Percentiles rank a stretch among this genome's conserved stretches.
Evolutionary conservation across 1,140 invertebrate species (phyloP).

Genomic region (Caenorhabditis elegans): DNA sequence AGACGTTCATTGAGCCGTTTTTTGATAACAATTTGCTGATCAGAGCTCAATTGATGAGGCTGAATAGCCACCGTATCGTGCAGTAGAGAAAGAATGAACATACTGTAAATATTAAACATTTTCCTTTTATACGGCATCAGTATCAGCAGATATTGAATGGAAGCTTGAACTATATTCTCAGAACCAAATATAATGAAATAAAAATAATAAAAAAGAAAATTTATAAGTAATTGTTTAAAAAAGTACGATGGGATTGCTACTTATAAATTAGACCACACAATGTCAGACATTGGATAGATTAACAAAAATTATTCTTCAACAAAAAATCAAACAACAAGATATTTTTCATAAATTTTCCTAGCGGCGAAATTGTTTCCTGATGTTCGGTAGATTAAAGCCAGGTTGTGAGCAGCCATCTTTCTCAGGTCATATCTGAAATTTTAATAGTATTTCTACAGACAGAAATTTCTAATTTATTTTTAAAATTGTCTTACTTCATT

Average conservation of each 20-base stretch:
- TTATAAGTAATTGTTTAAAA: too few relatives aligned
- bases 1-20: conserved; percentile 30
- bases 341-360: conserved; percentile 65
- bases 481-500: background rate
- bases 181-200: too few relatives aligned
- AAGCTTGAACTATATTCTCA: too few relatives aligned
- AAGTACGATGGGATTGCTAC: too few relatives aligned
- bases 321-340: conserved; percentile 66
- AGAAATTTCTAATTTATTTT: background rate
- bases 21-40: conserved; percentile 27
- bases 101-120: background rate
- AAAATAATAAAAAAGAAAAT: too few relatives aligned
- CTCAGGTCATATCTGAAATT: conserved; percentile 58
- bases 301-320: too few relatives aligned
- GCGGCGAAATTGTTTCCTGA: conserved; percentile 67
- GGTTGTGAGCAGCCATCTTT: conserved; percentile 67
- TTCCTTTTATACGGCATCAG: too few relatives aligned
- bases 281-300: too few relatives aligned
- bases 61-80: background rate
- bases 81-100: conserved; percentile 7
- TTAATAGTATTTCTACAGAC: too few relatives aligned
- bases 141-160: too few relatives aligned
- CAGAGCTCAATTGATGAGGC: background rate
- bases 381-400: conserved; percentile 67
- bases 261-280: too few relatives aligned